These are phyloP conservation scores for Dinoponera quadriceps DNA, from an alignment of 1,140 invertebrate genomes.

Conservation along the genomic window DNA sequence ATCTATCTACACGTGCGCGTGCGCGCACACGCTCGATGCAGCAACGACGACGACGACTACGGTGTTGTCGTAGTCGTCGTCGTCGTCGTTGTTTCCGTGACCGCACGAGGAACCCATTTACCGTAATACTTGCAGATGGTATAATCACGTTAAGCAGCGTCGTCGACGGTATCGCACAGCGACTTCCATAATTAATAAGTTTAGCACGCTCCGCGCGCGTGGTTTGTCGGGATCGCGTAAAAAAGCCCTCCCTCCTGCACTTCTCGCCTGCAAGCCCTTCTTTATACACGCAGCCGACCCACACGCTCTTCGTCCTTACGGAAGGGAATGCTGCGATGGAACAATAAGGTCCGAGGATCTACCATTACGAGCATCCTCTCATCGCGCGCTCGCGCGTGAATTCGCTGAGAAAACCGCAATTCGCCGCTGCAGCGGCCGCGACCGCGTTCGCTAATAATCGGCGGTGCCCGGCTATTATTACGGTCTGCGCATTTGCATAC, in stretches of 20 bases:
- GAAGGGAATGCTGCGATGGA: neutral
- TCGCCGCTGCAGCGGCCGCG: neutral
- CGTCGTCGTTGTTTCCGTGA: neutral
- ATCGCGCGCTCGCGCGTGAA: neutral
- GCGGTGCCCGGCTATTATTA: neutral
- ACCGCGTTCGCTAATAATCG: neutral
- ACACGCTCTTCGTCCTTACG: neutral
- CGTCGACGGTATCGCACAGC: constrained; percentile 14
- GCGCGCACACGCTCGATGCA: neutral
- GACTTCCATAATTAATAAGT: constrained; percentile 36
- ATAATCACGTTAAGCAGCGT: constrained; percentile 49
- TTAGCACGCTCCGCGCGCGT: constrained; percentile 19
- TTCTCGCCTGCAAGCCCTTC: neutral
- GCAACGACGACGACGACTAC: neutral
- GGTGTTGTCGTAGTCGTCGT: neutral
- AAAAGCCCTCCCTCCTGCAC: neutral
- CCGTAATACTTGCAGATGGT: constrained; percentile 57
- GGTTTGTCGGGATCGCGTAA: constrained; percentile 3
- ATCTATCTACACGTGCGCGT: constrained; percentile 17
- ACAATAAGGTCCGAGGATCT: neutral
- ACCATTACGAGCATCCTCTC: too few relatives aligned
- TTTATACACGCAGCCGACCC: neutral
- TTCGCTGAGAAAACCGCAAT: constrained; percentile 9
- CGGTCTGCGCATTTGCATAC: constrained; percentile 18
- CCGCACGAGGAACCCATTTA: constrained; percentile 31